Conservation (phyloP, 64 coral and sea anemone species). For the Actinia tenebrosa region DNA sequence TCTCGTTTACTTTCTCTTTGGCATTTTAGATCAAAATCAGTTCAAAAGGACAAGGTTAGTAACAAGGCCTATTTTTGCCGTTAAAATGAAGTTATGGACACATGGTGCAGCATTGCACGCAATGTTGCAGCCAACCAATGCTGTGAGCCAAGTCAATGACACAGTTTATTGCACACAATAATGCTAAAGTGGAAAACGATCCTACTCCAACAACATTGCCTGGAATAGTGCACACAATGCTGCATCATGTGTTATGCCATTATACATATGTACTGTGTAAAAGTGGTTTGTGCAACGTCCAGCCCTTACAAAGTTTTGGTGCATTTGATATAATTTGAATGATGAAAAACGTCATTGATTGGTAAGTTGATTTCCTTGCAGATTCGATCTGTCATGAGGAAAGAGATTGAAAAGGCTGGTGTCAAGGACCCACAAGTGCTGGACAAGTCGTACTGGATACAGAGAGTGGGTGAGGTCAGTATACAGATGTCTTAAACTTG, state of each 20-base stretch:
- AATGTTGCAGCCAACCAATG: no score
- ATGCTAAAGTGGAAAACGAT: no score
- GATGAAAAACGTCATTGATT: not conserved
- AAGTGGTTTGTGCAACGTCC: no score
- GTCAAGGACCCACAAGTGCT: constrained; percentile 87
- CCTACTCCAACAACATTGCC: no score
- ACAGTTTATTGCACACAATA: no score
- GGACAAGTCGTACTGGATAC: constrained; percentile 99
- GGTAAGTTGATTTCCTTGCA: not conserved
- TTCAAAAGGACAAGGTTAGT: constrained; percentile 78
- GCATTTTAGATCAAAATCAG: constrained; percentile 59
- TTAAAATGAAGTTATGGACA: no score
- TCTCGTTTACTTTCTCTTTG: not conserved
- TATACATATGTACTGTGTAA: no score
- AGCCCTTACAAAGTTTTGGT: no score
- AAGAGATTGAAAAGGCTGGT: constrained; percentile 90
- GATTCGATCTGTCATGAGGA: constrained; percentile 75
- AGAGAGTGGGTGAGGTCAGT: constrained; percentile 97
- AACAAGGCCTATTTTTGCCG: not conserved
- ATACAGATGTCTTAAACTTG: not conserved
- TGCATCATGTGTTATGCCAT: no score
- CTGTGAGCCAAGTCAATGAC: no score
- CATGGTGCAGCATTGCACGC: not conserved
- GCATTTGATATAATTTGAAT: no score
- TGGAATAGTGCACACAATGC: no score